Conservation (phyloP, 2,113 vertebrate species). For the Uria aalge region DNA sequence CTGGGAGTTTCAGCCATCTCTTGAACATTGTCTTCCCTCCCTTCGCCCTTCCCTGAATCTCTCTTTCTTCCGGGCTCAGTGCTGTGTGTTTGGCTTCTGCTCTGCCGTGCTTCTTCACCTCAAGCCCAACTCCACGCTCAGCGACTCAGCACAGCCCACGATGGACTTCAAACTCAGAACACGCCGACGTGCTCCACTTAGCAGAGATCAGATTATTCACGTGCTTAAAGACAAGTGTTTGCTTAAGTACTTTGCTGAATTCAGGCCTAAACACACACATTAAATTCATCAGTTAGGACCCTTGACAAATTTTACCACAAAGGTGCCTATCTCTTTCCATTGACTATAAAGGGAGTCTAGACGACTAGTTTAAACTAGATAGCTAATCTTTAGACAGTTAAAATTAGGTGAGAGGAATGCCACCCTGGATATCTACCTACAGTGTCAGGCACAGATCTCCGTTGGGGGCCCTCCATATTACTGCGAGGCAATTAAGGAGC, state of each 20-base stretch:
- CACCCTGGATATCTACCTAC: not conserved
- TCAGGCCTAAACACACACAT: constrained; percentile 40
- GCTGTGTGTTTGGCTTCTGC: not conserved
- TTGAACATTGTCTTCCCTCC: not conserved
- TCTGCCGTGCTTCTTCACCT: not conserved
- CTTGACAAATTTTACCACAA: not conserved
- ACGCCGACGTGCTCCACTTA: constrained; percentile 22
- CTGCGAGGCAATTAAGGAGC: not conserved
- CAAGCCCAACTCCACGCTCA: not conserved
- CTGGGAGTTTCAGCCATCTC: not conserved
- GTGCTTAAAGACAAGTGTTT: constrained; percentile 38
- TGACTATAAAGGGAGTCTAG: not conserved
- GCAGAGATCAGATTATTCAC: constrained; percentile 48
- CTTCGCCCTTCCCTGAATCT: not conserved
- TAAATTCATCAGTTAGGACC: constrained; percentile 12
- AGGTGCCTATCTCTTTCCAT: not conserved
- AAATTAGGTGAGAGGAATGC: constrained; percentile 48
- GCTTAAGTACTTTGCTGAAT: constrained; percentile 40
- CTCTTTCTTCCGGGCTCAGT: not conserved
- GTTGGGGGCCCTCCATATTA: not conserved
- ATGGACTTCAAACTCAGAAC: constrained; percentile 31
- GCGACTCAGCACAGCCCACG: not conserved
- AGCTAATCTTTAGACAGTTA: constrained; percentile 14
- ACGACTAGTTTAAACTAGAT: not conserved
- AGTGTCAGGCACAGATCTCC: not conserved